Percentiles rank a stretch among this genome's conserved stretches.
phyloP scores from a whole-genome alignment of 2,113 vertebrate species.

The Gambusia affinis region DNA sequence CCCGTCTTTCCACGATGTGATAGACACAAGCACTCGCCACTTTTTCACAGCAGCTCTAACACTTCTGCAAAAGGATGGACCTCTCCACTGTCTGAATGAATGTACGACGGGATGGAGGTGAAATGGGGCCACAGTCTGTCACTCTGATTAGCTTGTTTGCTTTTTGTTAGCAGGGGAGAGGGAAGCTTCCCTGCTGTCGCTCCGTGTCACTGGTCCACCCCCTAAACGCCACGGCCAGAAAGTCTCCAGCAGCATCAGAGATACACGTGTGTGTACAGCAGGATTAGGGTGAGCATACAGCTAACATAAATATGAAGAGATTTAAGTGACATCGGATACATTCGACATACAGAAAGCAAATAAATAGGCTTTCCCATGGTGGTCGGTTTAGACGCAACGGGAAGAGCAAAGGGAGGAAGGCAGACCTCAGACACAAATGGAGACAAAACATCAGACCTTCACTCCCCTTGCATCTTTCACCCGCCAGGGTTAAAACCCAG shows the following conservation, averaged over 20 bases:
- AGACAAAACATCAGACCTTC: constrained; percentile 38
- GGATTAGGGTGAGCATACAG: not conserved
- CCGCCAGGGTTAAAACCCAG: constrained; percentile 48
- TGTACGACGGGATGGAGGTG: constrained; percentile 46
- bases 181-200: constrained; percentile 73
- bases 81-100: constrained; percentile 29
- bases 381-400: constrained; percentile 19
- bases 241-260: constrained; percentile 27
- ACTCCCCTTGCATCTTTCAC: constrained; percentile 30
- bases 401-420: constrained; percentile 28
- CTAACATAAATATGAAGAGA: not conserved
- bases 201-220: constrained; percentile 66
- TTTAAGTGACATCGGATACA: not conserved
- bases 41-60: constrained; percentile 37
- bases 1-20: constrained; percentile 4
- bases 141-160: constrained; percentile 81
- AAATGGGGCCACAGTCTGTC: constrained; percentile 63
- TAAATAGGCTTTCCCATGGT: constrained; percentile 28
- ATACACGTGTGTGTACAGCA: not conserved
- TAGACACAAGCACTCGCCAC: constrained; percentile 2
- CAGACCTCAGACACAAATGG: constrained; percentile 30
- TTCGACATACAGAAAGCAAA: constrained; percentile 27
- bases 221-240: constrained; percentile 32
- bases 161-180: constrained; percentile 69
- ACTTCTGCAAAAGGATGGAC: constrained; percentile 29